A percentile compares a stretch with the other conserved stretches of the same genome.
Evolutionary conservation across 1,140 invertebrate species (phyloP).

Genomic region (Bombus turneri): DNA sequence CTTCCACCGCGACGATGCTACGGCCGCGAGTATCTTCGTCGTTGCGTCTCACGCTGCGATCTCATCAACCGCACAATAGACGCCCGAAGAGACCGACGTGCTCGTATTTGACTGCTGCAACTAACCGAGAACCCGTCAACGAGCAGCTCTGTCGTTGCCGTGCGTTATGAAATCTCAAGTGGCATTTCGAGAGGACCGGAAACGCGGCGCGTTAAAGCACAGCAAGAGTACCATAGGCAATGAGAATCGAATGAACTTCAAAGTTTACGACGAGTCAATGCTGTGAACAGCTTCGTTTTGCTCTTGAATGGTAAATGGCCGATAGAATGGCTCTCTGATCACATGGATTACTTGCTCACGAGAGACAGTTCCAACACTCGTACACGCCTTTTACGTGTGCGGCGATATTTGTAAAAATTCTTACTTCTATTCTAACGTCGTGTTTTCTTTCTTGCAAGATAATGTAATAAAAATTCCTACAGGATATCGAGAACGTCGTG

Average conservation of each 20-base stretch:
- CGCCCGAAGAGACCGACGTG: slow-evolving; percentile 5
- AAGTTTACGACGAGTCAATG: not conserved
- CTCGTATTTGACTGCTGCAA: slow-evolving; percentile 22
- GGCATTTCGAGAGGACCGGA: not conserved
- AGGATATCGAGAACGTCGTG: no score
- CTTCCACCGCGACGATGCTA: not conserved
- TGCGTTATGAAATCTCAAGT: not conserved
- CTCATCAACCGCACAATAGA: slow-evolving; percentile 47
- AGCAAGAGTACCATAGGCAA: no score
- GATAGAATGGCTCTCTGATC: no score
- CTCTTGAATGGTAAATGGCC: no score
- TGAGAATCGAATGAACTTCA: not conserved
- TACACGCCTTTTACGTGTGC: no score
- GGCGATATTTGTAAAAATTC: no score
- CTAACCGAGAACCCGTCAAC: not conserved
- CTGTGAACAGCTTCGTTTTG: no score
- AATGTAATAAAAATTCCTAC: no score
- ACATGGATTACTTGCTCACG: no score
- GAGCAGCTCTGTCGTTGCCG: not conserved
- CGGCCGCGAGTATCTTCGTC: slow-evolving; percentile 4
- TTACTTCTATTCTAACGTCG: no score
- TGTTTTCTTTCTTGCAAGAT: no score
- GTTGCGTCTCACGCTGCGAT: slow-evolving; percentile 40
- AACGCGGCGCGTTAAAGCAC: not conserved
- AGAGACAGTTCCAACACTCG: no score